Evolutionary conservation across 2,888 invertebrate species (phyloP).

Genomic region (Notodromas monacha): DNA sequence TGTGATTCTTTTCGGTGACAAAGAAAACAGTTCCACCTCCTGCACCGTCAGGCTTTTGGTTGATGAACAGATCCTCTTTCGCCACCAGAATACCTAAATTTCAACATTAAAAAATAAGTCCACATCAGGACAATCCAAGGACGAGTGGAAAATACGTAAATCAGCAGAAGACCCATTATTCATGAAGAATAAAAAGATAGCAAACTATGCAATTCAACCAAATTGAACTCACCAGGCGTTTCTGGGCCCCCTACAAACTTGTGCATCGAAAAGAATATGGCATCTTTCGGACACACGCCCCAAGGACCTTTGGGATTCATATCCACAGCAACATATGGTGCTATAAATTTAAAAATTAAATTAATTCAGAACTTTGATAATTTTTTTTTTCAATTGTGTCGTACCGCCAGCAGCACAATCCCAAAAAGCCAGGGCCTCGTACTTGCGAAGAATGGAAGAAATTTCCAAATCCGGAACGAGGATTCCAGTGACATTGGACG

Average conservation of each 20-base stretch:
- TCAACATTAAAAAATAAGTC: conserved; percentile 7
- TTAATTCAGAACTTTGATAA: not conserved
- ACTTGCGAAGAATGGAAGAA: conserved; percentile 40
- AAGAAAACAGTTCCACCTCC: conserved; percentile 26
- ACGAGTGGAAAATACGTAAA: no score
- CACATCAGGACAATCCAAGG: no score
- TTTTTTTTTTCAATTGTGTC: not conserved
- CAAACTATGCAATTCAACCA: no score
- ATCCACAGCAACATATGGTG: conserved; percentile 38
- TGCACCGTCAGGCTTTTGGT: conserved; percentile 19
- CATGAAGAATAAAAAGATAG: no score
- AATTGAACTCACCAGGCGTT: conserved; percentile 30
- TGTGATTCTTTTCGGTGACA: conserved; percentile 18
- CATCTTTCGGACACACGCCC: conserved; percentile 41
- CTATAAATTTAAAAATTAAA: conserved; percentile 14
- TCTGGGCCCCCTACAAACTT: conserved; percentile 68
- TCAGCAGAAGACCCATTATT: no score
- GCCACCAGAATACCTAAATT: conserved; percentile 26
- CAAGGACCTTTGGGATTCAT: conserved; percentile 46
- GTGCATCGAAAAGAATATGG: conserved; percentile 56
- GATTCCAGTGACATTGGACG: conserved; percentile 63
- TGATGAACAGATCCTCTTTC: conserved; percentile 23
- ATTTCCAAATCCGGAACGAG: conserved; percentile 47
- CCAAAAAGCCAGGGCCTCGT: conserved; percentile 56
- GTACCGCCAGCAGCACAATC: conserved; percentile 47